Evolutionary conservation across 2,797 vertebrate species (phyloP).

Genomic region (Adrianichthys oophorus): DNA sequence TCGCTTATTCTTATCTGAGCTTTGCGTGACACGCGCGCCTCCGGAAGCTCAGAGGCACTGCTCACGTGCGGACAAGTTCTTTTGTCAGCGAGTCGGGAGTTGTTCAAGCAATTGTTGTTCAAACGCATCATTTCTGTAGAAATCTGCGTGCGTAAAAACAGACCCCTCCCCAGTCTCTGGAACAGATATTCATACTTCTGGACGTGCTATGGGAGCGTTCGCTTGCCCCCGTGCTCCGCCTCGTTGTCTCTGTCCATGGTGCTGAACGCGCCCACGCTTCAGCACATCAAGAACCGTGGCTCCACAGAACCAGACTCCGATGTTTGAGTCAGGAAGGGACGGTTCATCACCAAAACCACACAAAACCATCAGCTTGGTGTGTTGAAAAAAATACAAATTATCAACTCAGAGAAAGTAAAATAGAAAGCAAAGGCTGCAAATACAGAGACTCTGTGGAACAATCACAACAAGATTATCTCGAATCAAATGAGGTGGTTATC

Average conservation of each 20-base stretch:
- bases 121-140: constrained; percentile 22
- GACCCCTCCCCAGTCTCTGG: not conserved
- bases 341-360: not conserved
- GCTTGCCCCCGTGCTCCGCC: constrained; percentile 31
- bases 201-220: not conserved
- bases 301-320: not conserved
- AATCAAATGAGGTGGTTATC: constrained; percentile 28
- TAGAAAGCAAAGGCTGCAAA: constrained; percentile 12
- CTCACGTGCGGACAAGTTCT: constrained; percentile 20
- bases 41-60: not conserved
- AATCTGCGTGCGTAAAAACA: constrained; percentile 37
- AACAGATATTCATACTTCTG: not conserved
- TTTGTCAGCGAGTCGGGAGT: too few relatives aligned
- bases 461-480: constrained; percentile 32
- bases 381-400: not conserved
- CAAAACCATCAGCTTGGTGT: not conserved
- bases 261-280: constrained; percentile 69
- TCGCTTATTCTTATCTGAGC: not conserved
- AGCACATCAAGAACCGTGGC: constrained; percentile 5
- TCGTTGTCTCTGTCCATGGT: constrained; percentile 70
- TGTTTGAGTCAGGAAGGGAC: too few relatives aligned
- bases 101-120: constrained; percentile 13
- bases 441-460: constrained; percentile 19
- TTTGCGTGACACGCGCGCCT: constrained; percentile 1
- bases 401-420: not conserved